Percentiles rank a stretch among this genome's conserved stretches.
These are phyloP conservation scores for Endotricha flammealis DNA, from an alignment of 2,888 invertebrate genomes.

Conservation along the genomic window DNA sequence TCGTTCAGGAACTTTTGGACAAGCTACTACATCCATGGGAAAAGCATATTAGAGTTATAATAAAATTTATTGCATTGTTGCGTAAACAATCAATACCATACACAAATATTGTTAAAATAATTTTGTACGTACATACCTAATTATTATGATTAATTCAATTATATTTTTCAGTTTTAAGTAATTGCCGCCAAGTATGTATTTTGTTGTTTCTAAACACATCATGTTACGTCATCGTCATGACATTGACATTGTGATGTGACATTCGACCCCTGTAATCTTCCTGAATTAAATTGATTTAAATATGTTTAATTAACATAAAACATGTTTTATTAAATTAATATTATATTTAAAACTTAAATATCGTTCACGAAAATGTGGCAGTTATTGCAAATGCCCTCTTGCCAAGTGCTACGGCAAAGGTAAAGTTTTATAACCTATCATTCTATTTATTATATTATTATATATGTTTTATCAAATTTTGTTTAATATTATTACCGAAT, in stretches of 20 bases:
- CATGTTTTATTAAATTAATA: slow-evolving; percentile 29
- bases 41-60: no score
- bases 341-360: slow-evolving; percentile 10
- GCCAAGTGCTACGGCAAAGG: slow-evolving; percentile 53
- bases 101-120: no score
- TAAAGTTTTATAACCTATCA: slow-evolving; percentile 29
- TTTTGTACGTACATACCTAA: no score
- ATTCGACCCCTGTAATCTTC: background rate
- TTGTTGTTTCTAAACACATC: no score
- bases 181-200: no score
- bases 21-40: no score
- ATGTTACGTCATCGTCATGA: slow-evolving; percentile 23
- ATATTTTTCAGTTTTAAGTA: no score
- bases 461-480: slow-evolving; percentile 2
- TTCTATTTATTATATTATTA: slow-evolving; percentile 13
- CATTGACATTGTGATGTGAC: slow-evolving; percentile 22
- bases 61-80: no score
- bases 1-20: no score
- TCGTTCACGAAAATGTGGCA: slow-evolving; percentile 55
- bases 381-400: slow-evolving; percentile 52
- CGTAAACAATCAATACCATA: no score
- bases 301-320: slow-evolving; percentile 28
- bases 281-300: slow-evolving; percentile 22
- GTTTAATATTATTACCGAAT: background rate
- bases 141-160: no score